Evolutionary conservation across 2,888 invertebrate species (phyloP).

Genomic region (Phaonia tiefii): DNA sequence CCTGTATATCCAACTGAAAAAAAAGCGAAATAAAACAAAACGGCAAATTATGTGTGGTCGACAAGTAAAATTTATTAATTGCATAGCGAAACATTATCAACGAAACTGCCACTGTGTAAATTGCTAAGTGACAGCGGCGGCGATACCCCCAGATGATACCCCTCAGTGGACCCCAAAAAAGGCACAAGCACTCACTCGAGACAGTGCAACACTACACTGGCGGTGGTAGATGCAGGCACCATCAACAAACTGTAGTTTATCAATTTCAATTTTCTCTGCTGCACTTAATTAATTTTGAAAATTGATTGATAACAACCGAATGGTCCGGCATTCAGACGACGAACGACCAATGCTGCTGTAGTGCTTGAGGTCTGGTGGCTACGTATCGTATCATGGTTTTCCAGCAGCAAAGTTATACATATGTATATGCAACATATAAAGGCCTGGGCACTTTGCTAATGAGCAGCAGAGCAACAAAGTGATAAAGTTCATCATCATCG

Average conservation of each 20-base stretch:
- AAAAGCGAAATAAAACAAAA: not conserved
- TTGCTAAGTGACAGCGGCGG: slow-evolving; percentile 40
- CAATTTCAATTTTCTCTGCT: slow-evolving; percentile 60
- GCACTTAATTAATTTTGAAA: slow-evolving; percentile 66
- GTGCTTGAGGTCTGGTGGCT: not conserved
- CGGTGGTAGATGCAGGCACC: slow-evolving; percentile 1
- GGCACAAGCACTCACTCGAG: not conserved
- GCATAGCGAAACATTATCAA: slow-evolving; percentile 57
- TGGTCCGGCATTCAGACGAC: not conserved
- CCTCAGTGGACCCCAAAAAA: not conserved
- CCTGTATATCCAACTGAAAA: not conserved
- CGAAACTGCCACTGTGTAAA: slow-evolving; percentile 60
- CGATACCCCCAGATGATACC: slow-evolving; percentile 35
- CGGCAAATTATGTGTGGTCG: slow-evolving; percentile 25
- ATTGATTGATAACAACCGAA: slow-evolving; percentile 65
- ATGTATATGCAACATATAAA: not conserved
- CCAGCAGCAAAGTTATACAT: not conserved
- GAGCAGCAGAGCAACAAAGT: slow-evolving; percentile 6
- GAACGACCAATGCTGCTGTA: not conserved
- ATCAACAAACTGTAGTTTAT: slow-evolving; percentile 54
- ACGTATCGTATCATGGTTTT: not conserved
- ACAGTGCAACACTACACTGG: not conserved
- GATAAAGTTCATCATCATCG: slow-evolving; percentile 28
- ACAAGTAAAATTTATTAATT: slow-evolving; percentile 60
- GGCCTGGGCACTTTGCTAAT: slow-evolving; percentile 44